A percentile compares a stretch with the other conserved stretches of the same genome.
phyloP scores from a whole-genome alignment of 2,113 vertebrate species.

The Corythoichthys haematopterus region DNA sequence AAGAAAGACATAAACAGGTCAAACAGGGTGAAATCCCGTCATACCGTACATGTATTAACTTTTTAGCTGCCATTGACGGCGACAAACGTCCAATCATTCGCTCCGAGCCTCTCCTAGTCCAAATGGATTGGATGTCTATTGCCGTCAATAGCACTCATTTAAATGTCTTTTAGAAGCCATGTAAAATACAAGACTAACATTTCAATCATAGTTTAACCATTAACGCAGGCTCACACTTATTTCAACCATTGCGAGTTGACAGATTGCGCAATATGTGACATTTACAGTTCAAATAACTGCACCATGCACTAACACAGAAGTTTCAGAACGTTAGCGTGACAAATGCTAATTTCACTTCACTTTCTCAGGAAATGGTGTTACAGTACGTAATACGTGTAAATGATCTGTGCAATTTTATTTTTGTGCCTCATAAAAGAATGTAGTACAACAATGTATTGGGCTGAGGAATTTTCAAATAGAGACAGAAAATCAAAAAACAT shows the following conservation, averaged over 20 bases:
- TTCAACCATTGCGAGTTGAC: neutral
- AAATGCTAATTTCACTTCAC: neutral
- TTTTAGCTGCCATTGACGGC: too few relatives aligned
- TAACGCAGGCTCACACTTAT: neutral
- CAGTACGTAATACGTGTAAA: neutral
- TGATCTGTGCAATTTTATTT: neutral
- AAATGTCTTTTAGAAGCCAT: too few relatives aligned
- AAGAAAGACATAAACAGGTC: constrained; percentile 20
- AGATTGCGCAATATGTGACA: constrained; percentile 10
- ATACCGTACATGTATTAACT: neutral
- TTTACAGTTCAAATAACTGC: neutral
- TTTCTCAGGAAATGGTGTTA: neutral
- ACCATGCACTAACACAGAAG: neutral
- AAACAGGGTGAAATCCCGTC: constrained; percentile 24
- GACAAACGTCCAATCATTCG: too few relatives aligned
- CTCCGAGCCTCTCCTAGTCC: too few relatives aligned
- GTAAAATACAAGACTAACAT: neutral
- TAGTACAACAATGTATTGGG: too few relatives aligned
- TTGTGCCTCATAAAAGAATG: too few relatives aligned
- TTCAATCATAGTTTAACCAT: neutral
- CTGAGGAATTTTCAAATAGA: too few relatives aligned
- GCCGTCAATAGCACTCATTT: too few relatives aligned
- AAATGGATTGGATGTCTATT: too few relatives aligned
- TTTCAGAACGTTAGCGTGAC: neutral
- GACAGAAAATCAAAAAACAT: too few relatives aligned